Conservation (phyloP, 2,797 vertebrate genomes). For the Halcyon smyrnensis region DNA sequence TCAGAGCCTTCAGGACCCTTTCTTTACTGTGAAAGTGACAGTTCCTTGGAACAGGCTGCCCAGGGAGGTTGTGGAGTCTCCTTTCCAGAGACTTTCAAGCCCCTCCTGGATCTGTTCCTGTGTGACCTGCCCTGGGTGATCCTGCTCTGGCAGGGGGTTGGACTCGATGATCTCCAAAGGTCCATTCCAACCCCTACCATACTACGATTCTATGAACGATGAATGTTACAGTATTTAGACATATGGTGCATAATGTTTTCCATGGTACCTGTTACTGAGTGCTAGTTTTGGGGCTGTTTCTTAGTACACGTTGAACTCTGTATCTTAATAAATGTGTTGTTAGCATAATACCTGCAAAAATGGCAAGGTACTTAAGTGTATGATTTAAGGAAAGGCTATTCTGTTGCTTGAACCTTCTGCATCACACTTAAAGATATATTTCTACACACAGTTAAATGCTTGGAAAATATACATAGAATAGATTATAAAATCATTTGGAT, state of each 20-base stretch:
- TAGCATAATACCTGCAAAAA: not conserved
- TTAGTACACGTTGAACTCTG: not conserved
- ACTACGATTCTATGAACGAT: too few species aligned
- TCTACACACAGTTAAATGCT: not conserved
- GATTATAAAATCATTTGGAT: not conserved
- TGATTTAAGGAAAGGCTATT: not conserved
- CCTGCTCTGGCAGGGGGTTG: too few species aligned
- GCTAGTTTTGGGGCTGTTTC: not conserved
- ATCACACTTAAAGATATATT: not conserved
- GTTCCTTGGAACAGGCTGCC: too few species aligned
- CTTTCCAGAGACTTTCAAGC: too few species aligned
- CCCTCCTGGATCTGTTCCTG: too few species aligned
- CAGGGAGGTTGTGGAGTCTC: too few species aligned
- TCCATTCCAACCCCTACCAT: too few species aligned
- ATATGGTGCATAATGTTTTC: not conserved
- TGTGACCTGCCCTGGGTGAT: too few species aligned
- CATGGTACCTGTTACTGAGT: not conserved
- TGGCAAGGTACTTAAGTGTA: not conserved
- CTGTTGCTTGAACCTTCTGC: not conserved
- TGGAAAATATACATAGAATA: not conserved
- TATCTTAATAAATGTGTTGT: not conserved
- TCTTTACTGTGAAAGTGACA: too few species aligned
- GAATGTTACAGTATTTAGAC: not conserved
- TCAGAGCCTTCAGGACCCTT: not conserved
- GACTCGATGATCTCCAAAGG: too few species aligned